Percentiles rank a stretch among this genome's conserved stretches.
Evolutionary conservation across 2,888 invertebrate genomes (phyloP).

Genomic region (Cephus runcator): DNA sequence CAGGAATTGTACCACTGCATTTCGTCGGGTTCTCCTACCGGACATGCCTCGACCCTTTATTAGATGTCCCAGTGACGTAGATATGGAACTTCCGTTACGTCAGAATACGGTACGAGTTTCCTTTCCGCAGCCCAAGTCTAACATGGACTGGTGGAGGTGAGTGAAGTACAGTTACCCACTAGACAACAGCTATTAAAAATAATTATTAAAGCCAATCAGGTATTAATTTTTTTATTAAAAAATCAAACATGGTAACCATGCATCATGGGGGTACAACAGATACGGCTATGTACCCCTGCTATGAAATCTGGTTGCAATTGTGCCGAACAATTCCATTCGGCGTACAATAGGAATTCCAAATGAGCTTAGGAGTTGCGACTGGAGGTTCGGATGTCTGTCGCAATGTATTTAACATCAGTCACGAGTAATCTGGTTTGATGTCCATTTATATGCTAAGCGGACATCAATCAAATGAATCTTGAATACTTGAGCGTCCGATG

Average conservation of each 20-base stretch:
- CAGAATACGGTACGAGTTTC: slow-evolving; percentile 66
- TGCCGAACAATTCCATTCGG: slow-evolving; percentile 23
- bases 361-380: slow-evolving; percentile 33
- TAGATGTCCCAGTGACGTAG: slow-evolving; percentile 73
- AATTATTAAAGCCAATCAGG: neutral
- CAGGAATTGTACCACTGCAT: neutral
- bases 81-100: slow-evolving; percentile 68
- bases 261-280: neutral
- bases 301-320: slow-evolving; percentile 20
- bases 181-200: neutral
- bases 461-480: slow-evolving; percentile 26
- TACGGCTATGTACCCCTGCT: neutral
- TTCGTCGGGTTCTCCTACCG: slow-evolving; percentile 40
- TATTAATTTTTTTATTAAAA: neutral
- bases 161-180: slow-evolving; percentile 10
- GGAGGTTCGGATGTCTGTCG: slow-evolving; percentile 15
- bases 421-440: slow-evolving; percentile 19
- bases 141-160: slow-evolving; percentile 74
- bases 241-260: neutral
- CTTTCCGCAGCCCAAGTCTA: slow-evolving; percentile 72
- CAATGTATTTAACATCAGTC: slow-evolving; percentile 26
- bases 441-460: slow-evolving; percentile 27
- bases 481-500: neutral
- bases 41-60: slow-evolving; percentile 70
- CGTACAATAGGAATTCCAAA: slow-evolving; percentile 41